Base-by-base conservation (phyloP, 2,888 invertebrate species). In the Platyscelio sp. region DNA sequence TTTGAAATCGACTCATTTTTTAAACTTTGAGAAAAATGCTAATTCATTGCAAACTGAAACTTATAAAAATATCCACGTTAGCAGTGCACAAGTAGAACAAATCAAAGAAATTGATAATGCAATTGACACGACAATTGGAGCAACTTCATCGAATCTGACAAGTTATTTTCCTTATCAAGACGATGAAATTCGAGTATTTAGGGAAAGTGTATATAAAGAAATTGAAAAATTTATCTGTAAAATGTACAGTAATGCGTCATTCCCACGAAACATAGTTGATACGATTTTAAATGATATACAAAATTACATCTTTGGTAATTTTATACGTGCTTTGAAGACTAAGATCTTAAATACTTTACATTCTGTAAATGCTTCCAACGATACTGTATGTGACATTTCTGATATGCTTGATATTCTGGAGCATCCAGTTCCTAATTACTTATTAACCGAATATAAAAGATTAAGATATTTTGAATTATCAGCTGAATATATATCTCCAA, bases 231-330 rank as follows among this genome's bases (percentile, higher is more conserved):
- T 49, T 20, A 49, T 49, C 49, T 49, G 49, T 49, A 49, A 49
- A 49, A 9, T 20, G 22, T 49, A 49, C 49, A 49, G 49, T 11
- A 49, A 49, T 49, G 2, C 49, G 9, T 49, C 49, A 15, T 18
- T 49, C 22, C 49, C 49, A 20, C 13, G 54, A 26, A 54, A 54
- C 15, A 26, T 26, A 54, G 54, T 54, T 54, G 54, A 54, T 5
- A 54, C 9, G 20, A 54, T 54, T 54, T 54, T 54, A 54, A 54
- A 54, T 54, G 54, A 54, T 24, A 54, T 54, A 54, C 54, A 22
- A 54, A 54, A 54, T 54, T 54, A 54, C 22, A 20, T 54, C 9
- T 54, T 54, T 54, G 26, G 54, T 13, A 54, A 54, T 54, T 54
- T 54, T 54, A 54, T 54, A 20, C 54, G 15, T 24, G 20, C 54